A percentile compares a stretch with the other conserved stretches of the same genome.
These are phyloP conservation scores for Stegastes partitus DNA, from an alignment of 2,113 vertebrate genomes.

Conservation along the genomic window DNA sequence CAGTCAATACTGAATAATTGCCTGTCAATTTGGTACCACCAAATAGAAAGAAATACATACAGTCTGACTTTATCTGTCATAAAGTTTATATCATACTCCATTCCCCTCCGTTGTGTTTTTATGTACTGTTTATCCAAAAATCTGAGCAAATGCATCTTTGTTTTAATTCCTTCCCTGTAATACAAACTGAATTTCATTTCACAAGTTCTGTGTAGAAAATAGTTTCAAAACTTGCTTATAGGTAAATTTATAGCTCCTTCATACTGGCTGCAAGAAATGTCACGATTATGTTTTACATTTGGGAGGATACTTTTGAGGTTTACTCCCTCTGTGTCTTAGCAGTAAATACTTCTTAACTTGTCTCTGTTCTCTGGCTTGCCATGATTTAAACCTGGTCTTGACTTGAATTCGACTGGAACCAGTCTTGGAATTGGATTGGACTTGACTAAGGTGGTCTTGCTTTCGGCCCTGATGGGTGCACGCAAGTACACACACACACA, in stretches of 20 bases:
- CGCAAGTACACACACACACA: constrained; percentile 35
- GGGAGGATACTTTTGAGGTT: constrained; percentile 21
- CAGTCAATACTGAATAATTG: background rate
- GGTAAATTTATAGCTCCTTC: background rate
- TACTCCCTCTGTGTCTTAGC: constrained; percentile 34
- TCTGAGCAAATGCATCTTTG: background rate
- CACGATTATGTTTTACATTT: constrained; percentile 28
- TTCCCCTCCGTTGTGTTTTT: background rate
- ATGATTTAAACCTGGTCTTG: constrained; percentile 44
- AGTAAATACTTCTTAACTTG: constrained; percentile 13
- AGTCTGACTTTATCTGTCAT: background rate
- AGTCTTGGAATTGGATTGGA: constrained; percentile 51
- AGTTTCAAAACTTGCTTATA: too few species aligned
- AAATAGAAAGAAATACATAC: background rate
- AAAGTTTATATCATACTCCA: background rate
- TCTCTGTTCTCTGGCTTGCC: constrained; percentile 28
- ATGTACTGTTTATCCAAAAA: background rate
- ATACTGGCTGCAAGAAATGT: background rate
- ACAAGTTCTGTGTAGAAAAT: too few species aligned
- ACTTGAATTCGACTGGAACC: constrained; percentile 56
- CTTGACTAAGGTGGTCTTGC: constrained; percentile 58
- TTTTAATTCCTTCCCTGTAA: background rate
- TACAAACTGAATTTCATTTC: background rate
- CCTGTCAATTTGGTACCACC: background rate
- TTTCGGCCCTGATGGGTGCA: constrained; percentile 40